phyloP scores from a whole-genome alignment of 1,140 invertebrate genomes.

The Vollenhovia emeryi region DNA sequence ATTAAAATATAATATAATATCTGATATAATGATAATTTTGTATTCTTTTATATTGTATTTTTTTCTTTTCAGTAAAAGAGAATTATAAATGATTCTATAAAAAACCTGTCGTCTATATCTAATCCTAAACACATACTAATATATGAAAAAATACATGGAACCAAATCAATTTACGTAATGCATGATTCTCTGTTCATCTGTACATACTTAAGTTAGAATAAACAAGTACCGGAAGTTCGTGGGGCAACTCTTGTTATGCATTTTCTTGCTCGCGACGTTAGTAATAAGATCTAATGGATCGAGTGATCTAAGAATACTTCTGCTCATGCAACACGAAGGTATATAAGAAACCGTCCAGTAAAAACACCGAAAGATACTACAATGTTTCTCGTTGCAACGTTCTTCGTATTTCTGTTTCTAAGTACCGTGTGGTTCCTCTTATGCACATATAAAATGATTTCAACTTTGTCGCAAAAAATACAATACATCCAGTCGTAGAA shows the following conservation, averaged over 20 bases:
- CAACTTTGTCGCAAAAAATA: not conserved
- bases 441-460: not conserved
- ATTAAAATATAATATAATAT: not conserved
- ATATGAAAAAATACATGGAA: not conserved
- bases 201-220: not conserved
- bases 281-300: slow-evolving; percentile 28
- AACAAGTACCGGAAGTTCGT: slow-evolving; percentile 41
- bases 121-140: not conserved
- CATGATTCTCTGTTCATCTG: not conserved
- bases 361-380: not conserved
- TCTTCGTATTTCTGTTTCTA: slow-evolving; percentile 16
- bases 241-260: not conserved
- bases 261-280: not conserved
- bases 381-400: slow-evolving; percentile 24
- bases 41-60: not conserved
- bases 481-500: not conserved
- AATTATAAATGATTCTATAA: not conserved
- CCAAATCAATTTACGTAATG: not conserved
- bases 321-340: slow-evolving; percentile 21
- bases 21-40: not conserved
- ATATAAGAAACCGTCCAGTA: slow-evolving; percentile 24
- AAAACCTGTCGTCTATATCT: not conserved
- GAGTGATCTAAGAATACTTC: slow-evolving; percentile 25
- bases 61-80: not conserved
- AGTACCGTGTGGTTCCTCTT: slow-evolving; percentile 23